Evolutionary conservation across 2,113 vertebrate genomes (phyloP), one percentile per base, ranked within the genome.

Genomic region (Puma concolor): DNA sequence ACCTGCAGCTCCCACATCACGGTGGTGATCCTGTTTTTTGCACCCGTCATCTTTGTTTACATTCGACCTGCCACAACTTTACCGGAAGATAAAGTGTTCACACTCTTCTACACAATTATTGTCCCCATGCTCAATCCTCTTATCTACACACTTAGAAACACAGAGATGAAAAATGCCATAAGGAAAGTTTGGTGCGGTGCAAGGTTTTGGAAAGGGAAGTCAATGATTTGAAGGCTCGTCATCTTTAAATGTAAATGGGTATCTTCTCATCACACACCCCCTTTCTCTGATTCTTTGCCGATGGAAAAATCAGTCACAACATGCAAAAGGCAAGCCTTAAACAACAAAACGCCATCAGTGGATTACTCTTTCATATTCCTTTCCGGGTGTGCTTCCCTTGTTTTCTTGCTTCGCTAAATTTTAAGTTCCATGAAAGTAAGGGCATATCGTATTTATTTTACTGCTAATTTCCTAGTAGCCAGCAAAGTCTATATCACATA

Each of bases 141-240:
- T 9, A 83, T 98, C 69, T 95, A 94, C 33, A 97, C 44, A 14
- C 57, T 98, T 36, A 97, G 97, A 60, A 98, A 97, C 38, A 36
- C 2, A 1, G 97, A 97, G 9, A 95, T 97, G 67, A 94, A 95
- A 76, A 48, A 17, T 8, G 80, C 72, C 52, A 67, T 95, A 15
- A 83, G 12, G 36, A 79, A 64, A 88, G 31, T 88, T n/a, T 57
- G 92, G 41, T 64, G 25, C 44, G 41, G 33, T 67, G 14, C 33
- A 79, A 79, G 27, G 0, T 41, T 52, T 48, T 33, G 41, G 71
- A 25, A 64, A 77, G 10, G 29, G 29, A 88, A 54, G 1, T 4
- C 23, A 48, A 44, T 69, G 15, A 60, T 57, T 69, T 67, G 60
- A 87, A 79, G 83, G 48, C 12, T 13, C 21, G 36, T 69, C 27